Base-by-base conservation (phyloP, 2,797 vertebrate genomes). In the Hydrocynus forskahlii region DNA sequence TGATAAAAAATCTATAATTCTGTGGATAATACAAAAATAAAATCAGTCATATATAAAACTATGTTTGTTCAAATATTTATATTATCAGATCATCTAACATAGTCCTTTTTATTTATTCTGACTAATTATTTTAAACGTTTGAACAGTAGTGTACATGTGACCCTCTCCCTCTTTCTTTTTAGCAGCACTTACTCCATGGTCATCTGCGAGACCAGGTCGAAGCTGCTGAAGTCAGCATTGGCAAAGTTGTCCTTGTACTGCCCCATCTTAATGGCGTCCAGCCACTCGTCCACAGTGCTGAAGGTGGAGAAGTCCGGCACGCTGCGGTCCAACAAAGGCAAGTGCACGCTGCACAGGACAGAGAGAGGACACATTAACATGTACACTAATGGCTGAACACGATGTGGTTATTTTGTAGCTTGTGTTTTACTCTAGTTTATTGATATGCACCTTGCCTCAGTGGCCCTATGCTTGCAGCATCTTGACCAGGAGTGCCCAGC, bases 261-360 rank as follows among this genome's bases (percentile, higher is more conserved):
- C 85, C 98, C 97, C 98, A 99, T 99, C 94, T 99, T 99, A 92
- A 99, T 99, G 92, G 97, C 98, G 13, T 99, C 98, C 90, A 99
- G 94, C 98, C 98, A 99, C 84, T 99, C 98, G 0, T 97, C 97
- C 92, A 99, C 97, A 0, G 95, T 97, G 93, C 95, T 97, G 94
- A 99, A 99, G 94, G 96, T 99, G 92, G 96, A 97, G 88, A 99
- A 99, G 89, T 99, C 98, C 0, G 97, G 98, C 88, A 99, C 92
- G 40, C 97, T 99, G 90, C 98, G 98, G 91, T 99, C 98, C 87
- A 99, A 93, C 64, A 99, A 95, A 0, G 97, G 97, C 76, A 99
- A 96, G 90, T 96, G 97, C 89, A 99, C 96, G 81, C 98, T 99
- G 88, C 40, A 88, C 85, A 76, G 77, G 74, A 85, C 43, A 83